Base-by-base conservation (phyloP, 2,113 vertebrate genomes). In the Panthera uncia region DNA sequence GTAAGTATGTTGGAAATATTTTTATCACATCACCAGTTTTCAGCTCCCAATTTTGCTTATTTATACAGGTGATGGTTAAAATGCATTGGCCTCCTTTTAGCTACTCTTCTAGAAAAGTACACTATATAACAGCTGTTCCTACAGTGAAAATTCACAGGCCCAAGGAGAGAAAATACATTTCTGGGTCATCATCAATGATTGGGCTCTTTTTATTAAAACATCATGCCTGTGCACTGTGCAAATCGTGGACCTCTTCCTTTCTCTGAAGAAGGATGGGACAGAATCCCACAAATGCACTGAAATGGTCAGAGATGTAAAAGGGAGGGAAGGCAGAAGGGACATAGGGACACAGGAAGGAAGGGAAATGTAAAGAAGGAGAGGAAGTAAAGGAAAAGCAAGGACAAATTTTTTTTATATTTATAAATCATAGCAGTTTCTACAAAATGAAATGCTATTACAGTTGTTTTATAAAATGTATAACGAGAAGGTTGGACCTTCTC, bases 401-500 rank as follows among this genome's bases (percentile, higher is more conserved):
- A 48, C 11, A 89, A 15, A 2, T 71, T 50, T 74, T 45, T 52
- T 82, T 93, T 73, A 21, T 23, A 78, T 38, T 11, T 76, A 52
- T 36, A 86, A 87, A 91, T 96, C 74, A 89, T 48, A 88, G n/a
- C 50, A 18, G 50, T 29, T 90, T 88, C 41, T 50, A 83, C 18
- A 85, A 87, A 92, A 86, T 15, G 8, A 82, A 94, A 69, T 27
- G 74, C 57, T 66, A 27, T 15, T 48, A 63, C 14, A 84, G 38
- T 92, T 85, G 48, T 96, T 90, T 94, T 97, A 71, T 79, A 93
- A 95, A 97, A 38, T 13, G 33, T 23, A 1, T 81, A 91, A 86
- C 1, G 52, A 78, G 36, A 36, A 74, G 57, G 69, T 66, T 86
- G 68, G n/a, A 91, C 9, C 18, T 45, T 45, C 45, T 45, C 80